Evolutionary conservation across 2,888 invertebrate species (phyloP).

Genomic region (Aquatica leii): DNA sequence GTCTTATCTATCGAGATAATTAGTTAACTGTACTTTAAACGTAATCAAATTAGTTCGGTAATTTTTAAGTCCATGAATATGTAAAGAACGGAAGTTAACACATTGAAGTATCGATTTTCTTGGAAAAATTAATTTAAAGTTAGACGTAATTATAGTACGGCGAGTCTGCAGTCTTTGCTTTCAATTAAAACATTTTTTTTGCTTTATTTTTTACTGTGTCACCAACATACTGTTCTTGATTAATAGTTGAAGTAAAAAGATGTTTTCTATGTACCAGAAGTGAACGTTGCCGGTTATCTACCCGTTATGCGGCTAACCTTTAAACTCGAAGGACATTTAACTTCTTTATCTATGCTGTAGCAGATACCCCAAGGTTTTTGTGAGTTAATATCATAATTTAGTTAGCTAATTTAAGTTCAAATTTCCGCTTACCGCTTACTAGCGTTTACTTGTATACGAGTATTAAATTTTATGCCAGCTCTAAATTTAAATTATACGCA

Average conservation of each 20-base stretch:
- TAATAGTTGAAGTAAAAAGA: constrained; percentile 1
- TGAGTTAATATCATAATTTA: constrained; percentile 26
- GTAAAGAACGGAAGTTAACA: too few species aligned
- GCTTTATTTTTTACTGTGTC: background rate
- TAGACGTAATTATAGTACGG: too few species aligned
- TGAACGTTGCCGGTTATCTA: constrained; percentile 25
- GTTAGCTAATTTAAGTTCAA: constrained; percentile 26
- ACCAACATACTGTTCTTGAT: constrained; percentile 8
- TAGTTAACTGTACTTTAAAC: too few species aligned
- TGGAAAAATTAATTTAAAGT: too few species aligned
- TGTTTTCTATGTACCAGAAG: constrained; percentile 11
- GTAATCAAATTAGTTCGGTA: too few species aligned
- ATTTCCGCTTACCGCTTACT: constrained; percentile 3
- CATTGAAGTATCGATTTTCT: too few species aligned
- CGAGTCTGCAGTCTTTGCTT: constrained; percentile 1
- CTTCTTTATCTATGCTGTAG: constrained; percentile 32
- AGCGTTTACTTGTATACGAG: background rate
- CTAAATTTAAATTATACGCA: constrained; percentile 11
- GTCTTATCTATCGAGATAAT: too few species aligned
- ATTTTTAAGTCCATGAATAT: too few species aligned
- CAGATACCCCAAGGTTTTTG: constrained; percentile 28
- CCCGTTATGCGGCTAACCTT: constrained; percentile 26
- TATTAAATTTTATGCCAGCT: constrained; percentile 4
- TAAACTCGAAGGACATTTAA: constrained; percentile 30
- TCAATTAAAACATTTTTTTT: constrained; percentile 7